Evolutionary conservation across 1,140 invertebrate genomes (phyloP).

Genomic region (Drosophila kepulauana): DNA sequence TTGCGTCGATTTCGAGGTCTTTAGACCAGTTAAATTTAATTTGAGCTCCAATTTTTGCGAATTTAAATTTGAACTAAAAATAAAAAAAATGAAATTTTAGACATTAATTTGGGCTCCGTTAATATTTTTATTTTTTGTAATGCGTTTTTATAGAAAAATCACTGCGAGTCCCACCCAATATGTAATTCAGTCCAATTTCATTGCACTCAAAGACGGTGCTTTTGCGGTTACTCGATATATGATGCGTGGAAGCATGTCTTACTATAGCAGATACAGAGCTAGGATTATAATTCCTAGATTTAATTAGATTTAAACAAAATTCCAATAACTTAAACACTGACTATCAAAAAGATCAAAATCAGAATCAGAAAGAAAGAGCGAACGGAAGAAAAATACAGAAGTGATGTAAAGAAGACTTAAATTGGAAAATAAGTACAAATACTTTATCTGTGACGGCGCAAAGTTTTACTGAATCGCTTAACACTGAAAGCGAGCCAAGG

Average conservation of each 20-base stretch:
- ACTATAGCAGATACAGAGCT: neutral
- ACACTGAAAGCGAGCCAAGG: constrained; percentile 1
- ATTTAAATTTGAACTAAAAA: neutral
- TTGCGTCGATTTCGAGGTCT: constrained; percentile 1
- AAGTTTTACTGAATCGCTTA: constrained; percentile 16
- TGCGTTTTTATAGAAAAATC: too few species aligned
- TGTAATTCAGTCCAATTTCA: too few species aligned
- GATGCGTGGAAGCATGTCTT: constrained; percentile 72
- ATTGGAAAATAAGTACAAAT: neutral
- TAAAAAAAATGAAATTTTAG: too few species aligned
- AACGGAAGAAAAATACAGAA: neutral
- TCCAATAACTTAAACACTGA: too few species aligned
- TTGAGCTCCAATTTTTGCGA: neutral
- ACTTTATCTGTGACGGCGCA: neutral
- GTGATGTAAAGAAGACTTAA: constrained; percentile 8
- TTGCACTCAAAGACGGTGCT: constrained; percentile 55
- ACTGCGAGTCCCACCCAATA: neutral
- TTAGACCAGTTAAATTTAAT: neutral
- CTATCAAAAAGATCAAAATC: neutral
- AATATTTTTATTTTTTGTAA: too few species aligned
- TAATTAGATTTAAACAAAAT: too few species aligned
- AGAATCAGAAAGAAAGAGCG: constrained; percentile 1
- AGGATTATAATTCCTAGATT: too few species aligned
- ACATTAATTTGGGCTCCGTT: too few species aligned
- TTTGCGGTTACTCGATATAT: constrained; percentile 64